These are phyloP conservation scores for Himalopsyche kuldschensis DNA, from an alignment of 2,888 invertebrate species.

Conservation along the genomic window DNA sequence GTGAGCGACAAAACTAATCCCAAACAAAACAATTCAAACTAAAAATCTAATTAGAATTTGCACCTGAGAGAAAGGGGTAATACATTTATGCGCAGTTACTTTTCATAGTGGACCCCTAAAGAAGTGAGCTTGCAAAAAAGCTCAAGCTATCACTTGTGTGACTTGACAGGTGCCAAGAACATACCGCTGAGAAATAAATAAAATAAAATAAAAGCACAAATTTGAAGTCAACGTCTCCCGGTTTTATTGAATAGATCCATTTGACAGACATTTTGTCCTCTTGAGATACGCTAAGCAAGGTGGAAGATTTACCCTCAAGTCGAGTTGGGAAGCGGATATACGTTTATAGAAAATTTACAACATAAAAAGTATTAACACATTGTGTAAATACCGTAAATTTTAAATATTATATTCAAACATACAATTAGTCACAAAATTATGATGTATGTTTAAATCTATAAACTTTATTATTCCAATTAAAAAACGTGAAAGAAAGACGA, in stretches of 20 bases:
- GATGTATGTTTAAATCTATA: too few relatives aligned
- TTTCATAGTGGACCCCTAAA: background rate
- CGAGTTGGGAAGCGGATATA: background rate
- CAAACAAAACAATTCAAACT: too few relatives aligned
- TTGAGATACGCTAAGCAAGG: background rate
- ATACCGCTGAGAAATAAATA: background rate
- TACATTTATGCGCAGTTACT: background rate
- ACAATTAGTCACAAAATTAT: too few relatives aligned
- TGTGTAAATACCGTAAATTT: too few relatives aligned
- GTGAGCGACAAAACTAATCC: too few relatives aligned
- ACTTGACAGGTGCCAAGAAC: slow-evolving; percentile 1
- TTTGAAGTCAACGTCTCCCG: background rate
- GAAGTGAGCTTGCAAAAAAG: background rate
- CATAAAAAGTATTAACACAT: too few relatives aligned
- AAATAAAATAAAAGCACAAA: slow-evolving; percentile 1
- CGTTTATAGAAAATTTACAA: too few relatives aligned
- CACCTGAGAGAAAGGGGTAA: background rate
- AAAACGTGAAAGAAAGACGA: too few relatives aligned
- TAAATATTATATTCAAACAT: too few relatives aligned
- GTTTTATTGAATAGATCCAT: background rate
- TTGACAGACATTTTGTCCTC: background rate
- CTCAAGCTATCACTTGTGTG: background rate
- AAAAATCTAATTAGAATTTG: background rate
- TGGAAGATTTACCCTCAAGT: background rate
- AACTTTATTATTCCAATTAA: too few relatives aligned